These are phyloP conservation scores for Nyctibius grandis DNA, from an alignment of 2,797 vertebrate genomes.

Conservation along the genomic window DNA sequence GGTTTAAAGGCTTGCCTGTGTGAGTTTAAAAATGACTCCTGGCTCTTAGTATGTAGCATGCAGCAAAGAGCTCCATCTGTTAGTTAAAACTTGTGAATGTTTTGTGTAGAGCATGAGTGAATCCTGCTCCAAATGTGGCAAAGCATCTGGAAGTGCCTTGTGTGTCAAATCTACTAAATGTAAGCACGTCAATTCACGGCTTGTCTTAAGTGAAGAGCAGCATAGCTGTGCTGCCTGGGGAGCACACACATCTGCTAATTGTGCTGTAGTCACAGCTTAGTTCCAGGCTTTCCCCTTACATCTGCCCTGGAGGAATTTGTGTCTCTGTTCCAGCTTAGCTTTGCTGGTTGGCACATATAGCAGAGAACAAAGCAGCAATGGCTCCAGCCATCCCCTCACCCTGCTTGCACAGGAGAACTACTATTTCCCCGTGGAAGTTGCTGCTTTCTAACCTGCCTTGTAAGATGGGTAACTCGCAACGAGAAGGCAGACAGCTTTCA, in stretches of 20 bases:
- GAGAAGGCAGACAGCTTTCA: background rate
- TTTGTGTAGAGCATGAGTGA: background rate
- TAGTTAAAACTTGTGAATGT: conserved; percentile 21
- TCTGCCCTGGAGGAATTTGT: background rate
- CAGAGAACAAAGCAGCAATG: background rate
- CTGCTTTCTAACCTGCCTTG: background rate
- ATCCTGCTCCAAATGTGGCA: conserved; percentile 20
- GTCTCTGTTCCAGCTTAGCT: background rate
- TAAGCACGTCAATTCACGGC: conserved; percentile 14
- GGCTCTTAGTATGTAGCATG: background rate
- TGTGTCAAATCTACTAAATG: background rate
- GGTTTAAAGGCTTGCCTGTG: background rate
- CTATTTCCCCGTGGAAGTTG: background rate
- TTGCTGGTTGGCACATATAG: background rate
- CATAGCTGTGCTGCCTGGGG: background rate
- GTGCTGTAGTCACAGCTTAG: background rate
- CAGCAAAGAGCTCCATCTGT: conserved; percentile 43
- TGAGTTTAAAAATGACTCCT: conserved; percentile 1
- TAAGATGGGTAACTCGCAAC: rapidly evolving
- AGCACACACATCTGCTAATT: background rate
- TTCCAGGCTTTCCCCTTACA: background rate
- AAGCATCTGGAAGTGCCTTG: conserved; percentile 3
- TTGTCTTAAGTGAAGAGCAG: background rate
- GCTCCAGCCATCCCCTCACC: background rate
- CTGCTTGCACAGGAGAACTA: background rate